Evolutionary conservation across 2,888 invertebrate species (phyloP), one percentile per base, ranked within the genome.

Genomic region (Himalopsyche tibetana): DNA sequence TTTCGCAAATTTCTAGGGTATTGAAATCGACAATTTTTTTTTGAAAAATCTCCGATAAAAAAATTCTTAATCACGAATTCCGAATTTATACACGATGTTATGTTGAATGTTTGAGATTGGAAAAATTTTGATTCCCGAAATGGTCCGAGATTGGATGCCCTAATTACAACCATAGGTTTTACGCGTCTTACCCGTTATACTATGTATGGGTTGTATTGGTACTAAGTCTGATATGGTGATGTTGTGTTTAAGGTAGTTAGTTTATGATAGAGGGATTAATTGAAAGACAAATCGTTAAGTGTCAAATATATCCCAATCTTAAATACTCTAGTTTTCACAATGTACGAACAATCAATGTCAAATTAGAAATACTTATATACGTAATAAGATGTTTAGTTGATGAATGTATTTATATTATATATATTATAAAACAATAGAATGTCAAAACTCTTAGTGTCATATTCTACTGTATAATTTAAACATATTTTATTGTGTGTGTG

Each of bases 301-400:
- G 74, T 74, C 74, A 74, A 38, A 74, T 74, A 74, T 74, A 74
- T 74, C 36, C 38, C 36, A 28, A 74, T 51, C 74, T 19, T 63
- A 19, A 28, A 63, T 38, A 74, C 15, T 38, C 11, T 74, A 74
- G 38, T 74, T 74, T 74, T 11, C 74, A 74, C 74, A 74, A 74
- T 36, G 74, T 74, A 74, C 74, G 74, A 74, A 74, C 74, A 74
- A 74, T 74, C 74, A 74, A 74, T 74, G 74, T 74, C 74, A 38
- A 36, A 74, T 74, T 74, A 74, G 74, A 74, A 36, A 74, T 74
- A 74, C 36, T 74, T 36, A 74, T 74, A 74, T 74, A 74, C 74
- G 74, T 74, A 74, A 36, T 36, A 74, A 74, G 15, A 36, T 74
- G 74, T 74, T 74, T 74, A 74, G 74, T 74, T 36, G 28, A 38